Evolutionary conservation across 2,113 vertebrate species (phyloP).

Genomic region (Thermophis baileyi): DNA sequence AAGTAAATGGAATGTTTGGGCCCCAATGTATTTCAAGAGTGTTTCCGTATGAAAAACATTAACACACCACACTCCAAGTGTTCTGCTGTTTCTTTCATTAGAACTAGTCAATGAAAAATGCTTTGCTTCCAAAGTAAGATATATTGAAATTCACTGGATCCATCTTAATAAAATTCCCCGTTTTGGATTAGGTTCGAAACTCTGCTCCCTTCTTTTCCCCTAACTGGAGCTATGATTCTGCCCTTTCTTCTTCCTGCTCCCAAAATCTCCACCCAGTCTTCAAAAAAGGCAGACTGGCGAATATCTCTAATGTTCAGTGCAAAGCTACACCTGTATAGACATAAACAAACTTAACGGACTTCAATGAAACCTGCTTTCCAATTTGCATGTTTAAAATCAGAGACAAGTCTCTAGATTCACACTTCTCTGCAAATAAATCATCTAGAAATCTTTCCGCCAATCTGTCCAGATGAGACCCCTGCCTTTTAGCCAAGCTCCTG

Average conservation of each 20-base stretch:
- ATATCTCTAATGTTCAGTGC: not conserved
- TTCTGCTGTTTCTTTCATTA: not conserved
- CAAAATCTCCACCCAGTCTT: not conserved
- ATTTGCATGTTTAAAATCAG: not conserved
- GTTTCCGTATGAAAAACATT: not conserved
- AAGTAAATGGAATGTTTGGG: not conserved
- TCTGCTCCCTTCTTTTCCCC: not conserved
- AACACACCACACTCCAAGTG: not conserved
- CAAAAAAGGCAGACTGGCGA: not conserved
- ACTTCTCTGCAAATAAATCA: not conserved
- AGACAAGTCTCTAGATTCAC: not conserved
- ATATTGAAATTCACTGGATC: not conserved
- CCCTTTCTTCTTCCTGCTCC: too few relatives aligned
- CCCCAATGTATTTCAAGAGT: not conserved
- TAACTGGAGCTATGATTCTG: not conserved
- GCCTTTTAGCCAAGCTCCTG: not conserved
- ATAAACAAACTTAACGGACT: not conserved
- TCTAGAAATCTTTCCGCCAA: not conserved
- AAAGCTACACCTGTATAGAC: not conserved
- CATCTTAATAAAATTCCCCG: not conserved
- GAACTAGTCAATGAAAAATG: not conserved
- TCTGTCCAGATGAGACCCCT: not conserved
- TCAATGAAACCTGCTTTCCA: not conserved
- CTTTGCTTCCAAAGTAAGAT: not conserved
- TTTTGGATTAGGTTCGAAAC: not conserved